Evolutionary conservation across 2,797 vertebrate species (phyloP).

Genomic region (Vireo griseus): DNA sequence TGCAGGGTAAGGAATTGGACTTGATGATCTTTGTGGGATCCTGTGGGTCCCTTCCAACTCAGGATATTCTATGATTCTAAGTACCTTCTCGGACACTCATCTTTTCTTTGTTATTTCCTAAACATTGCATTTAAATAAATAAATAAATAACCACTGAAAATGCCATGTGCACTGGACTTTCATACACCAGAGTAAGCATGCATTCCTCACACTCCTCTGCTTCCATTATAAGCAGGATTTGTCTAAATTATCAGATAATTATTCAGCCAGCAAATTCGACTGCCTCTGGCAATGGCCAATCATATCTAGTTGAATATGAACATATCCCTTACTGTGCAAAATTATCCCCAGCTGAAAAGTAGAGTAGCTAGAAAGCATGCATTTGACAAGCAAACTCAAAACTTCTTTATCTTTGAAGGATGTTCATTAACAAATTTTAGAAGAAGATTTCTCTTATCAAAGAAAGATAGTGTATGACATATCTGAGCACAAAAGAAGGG

Average conservation of each 20-base stretch:
- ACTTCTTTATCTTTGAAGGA: neutral
- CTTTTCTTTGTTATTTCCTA: neutral
- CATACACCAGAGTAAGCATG: accelerated
- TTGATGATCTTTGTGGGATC: neutral
- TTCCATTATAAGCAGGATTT: neutral
- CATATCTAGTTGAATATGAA: neutral
- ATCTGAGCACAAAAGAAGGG: neutral
- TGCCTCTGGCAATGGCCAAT: neutral
- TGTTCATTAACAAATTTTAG: neutral
- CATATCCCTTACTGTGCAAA: neutral
- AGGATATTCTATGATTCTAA: neutral
- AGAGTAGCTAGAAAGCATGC: neutral
- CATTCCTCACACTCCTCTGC: neutral
- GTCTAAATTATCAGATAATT: neutral
- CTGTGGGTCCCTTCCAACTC: neutral
- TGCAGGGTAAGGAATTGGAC: neutral
- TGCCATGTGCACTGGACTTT: neutral
- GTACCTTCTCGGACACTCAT: neutral
- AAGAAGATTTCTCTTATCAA: neutral
- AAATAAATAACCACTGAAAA: neutral
- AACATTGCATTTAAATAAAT: neutral
- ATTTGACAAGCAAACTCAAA: neutral
- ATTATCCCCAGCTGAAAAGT: neutral
- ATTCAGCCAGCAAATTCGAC: neutral
- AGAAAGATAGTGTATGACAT: neutral